Evolutionary conservation across 2,888 invertebrate species (phyloP), one percentile per base, ranked within the genome.

Genomic region (Carabus problematicus): DNA sequence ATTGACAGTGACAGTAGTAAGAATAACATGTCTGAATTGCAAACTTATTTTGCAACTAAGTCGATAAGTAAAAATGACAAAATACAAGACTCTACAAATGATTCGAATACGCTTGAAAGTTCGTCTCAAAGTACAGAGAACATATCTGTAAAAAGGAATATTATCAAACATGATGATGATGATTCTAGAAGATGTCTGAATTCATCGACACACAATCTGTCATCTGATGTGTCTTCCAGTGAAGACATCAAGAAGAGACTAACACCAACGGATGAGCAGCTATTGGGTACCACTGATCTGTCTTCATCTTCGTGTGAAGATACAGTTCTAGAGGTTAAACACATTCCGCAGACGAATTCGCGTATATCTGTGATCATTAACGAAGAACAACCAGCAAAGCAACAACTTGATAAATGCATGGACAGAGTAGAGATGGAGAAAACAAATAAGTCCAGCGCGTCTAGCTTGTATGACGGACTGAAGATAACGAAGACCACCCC

Each of bases 381-480:
- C 8, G 52, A 16, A 6, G 52, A 77, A 43, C 72, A 74, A 16
- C 71, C 76, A 60, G 76, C 79, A 16, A 77, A 77, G 71, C 49
- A 73, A n/a, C n/a, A n/a, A n/a, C n/a, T n/a, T n/a, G n/a, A n/a
- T n/a, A n/a, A n/a, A 71, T 76, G 29, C 29, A 56, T 79, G 78
- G 70, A 79, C 79, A 52, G 1, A 7, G n/a, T 49, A 29, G 29
- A 29, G 29, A 29, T n/a, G n/a, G n/a, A 29, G 6, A 29, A 29
- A 6, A 29, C 29, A 29, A 29, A 29, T 6, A 29, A 29, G 29
- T 29, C 29, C n/a, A n/a, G n/a, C n/a, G n/a, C 14, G 8, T 56
- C 56, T 29, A 29, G 78, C n/a, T 76, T 76, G 70, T 79, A 80
- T 70, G 79, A 78, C 72, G 76, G 75, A 1, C 63, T 74, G 42